phyloP scores from a whole-genome alignment of 2,797 vertebrate genomes.

The Gobio occitaniae region DNA sequence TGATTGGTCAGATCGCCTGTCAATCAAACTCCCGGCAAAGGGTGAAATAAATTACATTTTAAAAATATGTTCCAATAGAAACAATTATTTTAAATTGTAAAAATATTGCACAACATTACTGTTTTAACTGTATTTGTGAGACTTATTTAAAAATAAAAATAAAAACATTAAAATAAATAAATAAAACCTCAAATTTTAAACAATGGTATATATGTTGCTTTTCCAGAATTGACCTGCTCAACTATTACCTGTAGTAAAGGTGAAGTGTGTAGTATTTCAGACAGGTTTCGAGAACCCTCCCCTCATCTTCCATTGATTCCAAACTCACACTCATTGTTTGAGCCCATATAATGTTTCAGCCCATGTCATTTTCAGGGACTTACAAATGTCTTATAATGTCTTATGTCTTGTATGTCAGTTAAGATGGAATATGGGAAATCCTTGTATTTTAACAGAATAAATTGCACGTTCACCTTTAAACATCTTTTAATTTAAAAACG shows the following conservation, averaged over 20 bases:
- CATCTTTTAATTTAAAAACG: background rate
- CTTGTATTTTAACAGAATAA: slow-evolving; percentile 3
- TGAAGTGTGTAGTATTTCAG: background rate
- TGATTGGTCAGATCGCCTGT: no score
- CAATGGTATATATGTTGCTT: background rate
- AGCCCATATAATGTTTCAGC: background rate
- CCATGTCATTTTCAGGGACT: background rate
- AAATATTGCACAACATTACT: background rate
- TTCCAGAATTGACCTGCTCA: background rate
- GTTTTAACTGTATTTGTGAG: background rate
- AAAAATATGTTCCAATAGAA: no score
- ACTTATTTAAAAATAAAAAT: no score
- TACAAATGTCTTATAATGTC: background rate
- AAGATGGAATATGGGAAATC: background rate
- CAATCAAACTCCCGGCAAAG: no score
- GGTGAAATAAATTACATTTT: background rate
- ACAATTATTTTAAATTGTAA: background rate
- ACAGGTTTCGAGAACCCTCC: background rate
- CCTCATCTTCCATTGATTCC: background rate
- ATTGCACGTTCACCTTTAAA: background rate
- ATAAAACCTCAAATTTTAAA: background rate
- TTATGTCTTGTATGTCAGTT: background rate
- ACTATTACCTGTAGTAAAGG: background rate
- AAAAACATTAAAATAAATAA: background rate
- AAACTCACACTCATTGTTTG: background rate